Evolutionary conservation across 2,113 vertebrate genomes (phyloP), one percentile per base, ranked within the genome.

Genomic region (Bagarius yarrelli): DNA sequence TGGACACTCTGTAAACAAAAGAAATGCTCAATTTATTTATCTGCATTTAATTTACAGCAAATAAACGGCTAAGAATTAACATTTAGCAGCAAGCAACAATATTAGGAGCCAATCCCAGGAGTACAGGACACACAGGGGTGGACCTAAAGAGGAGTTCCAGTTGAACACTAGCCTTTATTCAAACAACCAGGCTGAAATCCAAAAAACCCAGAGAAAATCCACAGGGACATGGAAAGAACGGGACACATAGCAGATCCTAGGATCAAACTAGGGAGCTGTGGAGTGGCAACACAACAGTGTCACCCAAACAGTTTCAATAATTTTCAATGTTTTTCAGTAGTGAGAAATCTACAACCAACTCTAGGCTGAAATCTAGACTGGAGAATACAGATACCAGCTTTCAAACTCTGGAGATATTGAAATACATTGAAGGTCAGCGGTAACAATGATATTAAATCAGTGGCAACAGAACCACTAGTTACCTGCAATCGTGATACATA

Each of bases 401-500:
- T 11, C 47, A 25, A 59, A n/a, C 21, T 57, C 1, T 16, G 40
- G 18, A 66, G 30, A 78, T 52, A 16, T 5, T 63, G 11, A 4
- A 16, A 13, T 12, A 21, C 6, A 30, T 12, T 63, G 21, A 18
- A 9, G 34, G 25, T 27, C 8, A 76, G n/a, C 5, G 61, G 30
- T 21, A 78, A 4, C 3, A 66, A 5, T 76, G 6, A 76, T 2
- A 8, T 77, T 50, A 55, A 12, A 74, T 5, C 2, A 13, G 5
- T 40, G 11, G 36, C 12, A 53, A 57, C 52, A 40, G 5, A 77
- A 27, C 23, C 32, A 53, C 50, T 40, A 47, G 74, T 85, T 73
- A 94, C 93, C 92, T 92, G 86, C 13, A 94, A 83, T 69, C 93
- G 89, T 88, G 92, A 93, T 15, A 89, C 47, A 53, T 94, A 83